Percentiles rank a stretch among this genome's conserved stretches.
Conservation (phyloP, 2,113 vertebrate species). For the Eubucco bourcierii region DNA sequence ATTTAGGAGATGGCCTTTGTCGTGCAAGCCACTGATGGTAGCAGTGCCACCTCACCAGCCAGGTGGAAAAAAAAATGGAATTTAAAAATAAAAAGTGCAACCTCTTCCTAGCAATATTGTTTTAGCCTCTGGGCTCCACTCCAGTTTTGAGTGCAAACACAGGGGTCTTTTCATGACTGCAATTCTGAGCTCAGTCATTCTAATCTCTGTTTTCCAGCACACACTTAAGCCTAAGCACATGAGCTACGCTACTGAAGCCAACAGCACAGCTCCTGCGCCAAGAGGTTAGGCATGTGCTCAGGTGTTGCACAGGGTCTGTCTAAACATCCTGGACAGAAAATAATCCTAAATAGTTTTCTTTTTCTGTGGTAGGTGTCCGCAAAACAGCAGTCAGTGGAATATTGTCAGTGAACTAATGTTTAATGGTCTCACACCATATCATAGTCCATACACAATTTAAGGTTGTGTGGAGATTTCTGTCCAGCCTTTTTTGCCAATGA, state of each 20-base stretch:
- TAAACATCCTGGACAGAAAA: constrained; percentile 1
- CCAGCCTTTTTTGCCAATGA: background rate
- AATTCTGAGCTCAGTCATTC: background rate
- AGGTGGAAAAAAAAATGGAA: background rate
- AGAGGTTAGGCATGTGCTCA: constrained; percentile 11
- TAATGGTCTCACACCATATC: background rate
- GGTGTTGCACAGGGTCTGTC: background rate
- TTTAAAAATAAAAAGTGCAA: background rate
- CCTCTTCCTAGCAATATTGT: background rate
- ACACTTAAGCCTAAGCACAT: background rate
- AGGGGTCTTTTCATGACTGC: background rate
- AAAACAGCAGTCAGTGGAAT: background rate
- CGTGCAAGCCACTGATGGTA: background rate
- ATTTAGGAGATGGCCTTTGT: background rate
- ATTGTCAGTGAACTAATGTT: background rate
- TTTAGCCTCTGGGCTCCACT: background rate
- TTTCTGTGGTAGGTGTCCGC: background rate
- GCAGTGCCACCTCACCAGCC: background rate
- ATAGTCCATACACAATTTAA: background rate
- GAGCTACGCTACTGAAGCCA: background rate
- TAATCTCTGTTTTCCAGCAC: constrained; percentile 37
- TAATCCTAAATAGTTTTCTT: background rate
- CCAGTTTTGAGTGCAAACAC: background rate
- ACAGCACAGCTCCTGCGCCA: background rate
- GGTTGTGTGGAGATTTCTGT: background rate